Base-by-base conservation (phyloP, 2,113 vertebrate genomes). In the Sapayoa aenigma region DNA sequence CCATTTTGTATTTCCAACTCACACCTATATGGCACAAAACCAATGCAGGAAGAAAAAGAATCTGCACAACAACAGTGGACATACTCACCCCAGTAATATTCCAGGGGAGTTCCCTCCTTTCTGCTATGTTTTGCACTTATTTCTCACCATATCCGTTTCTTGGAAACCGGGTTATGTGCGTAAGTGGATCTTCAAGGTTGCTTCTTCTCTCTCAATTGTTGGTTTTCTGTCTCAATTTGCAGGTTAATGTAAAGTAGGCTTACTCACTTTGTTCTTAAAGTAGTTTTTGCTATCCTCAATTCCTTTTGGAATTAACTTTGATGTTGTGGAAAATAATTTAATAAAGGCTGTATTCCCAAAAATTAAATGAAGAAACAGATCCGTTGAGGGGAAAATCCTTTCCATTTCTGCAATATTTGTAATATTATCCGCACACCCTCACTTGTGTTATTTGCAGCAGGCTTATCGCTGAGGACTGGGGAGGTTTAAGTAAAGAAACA, bases 401-500 rank as follows among this genome's bases (percentile, higher is more conserved):
- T 85, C 82, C 9, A 83, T 93, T 96, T 87, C 71, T 77, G 65
- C 50, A 69, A 30, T 47, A 65, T 63, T 94, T 84, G 69, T 65
- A 95, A 75, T 66, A 90, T 73, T 67, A 81, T 90, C 82, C 73
- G 55, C 79, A 89, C 5, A 4, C 55, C 35, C 46, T 93, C 62
- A 35, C 49, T 94, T 58, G 21, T 82, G 56, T 79, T 91, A 81
- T 75, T 95, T 94, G 81, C 87, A 89, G 84, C 63, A 81, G 39
- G 68, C 84, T 97, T 94, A 95, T 84, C 46, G 1, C 75, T 84
- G 62, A 90, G 31, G 65, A 86, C 25, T 60, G 65, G 60, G 44
- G 50, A 91, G 81, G 44, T 93, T 94, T 96, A 91, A 78, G 84
- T 89, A 90, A 85, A 79, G 87, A 91, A 94, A 93, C 24, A 88